These are phyloP conservation scores for Phaedon cochleariae DNA, from an alignment of 2,888 invertebrate species.

Conservation along the genomic window DNA sequence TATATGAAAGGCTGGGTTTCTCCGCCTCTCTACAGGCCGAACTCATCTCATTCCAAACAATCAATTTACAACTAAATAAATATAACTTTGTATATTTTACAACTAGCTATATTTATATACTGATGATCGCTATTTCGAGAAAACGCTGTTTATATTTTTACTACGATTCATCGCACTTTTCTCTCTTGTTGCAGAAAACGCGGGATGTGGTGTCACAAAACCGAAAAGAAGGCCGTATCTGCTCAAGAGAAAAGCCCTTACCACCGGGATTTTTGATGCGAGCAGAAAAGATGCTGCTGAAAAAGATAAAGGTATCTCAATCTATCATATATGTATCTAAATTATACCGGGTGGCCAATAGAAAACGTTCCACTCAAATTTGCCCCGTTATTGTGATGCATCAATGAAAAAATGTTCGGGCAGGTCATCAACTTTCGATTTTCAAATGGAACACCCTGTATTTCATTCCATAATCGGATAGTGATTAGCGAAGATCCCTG, in stretches of 20 bases:
- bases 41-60: constrained; percentile 8
- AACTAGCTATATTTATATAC: constrained; percentile 29
- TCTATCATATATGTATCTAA: too few relatives aligned
- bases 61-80: constrained; percentile 28
- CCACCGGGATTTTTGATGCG: constrained; percentile 86
- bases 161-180: constrained; percentile 17
- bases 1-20: too few relatives aligned
- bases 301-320: constrained; percentile 66
- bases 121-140: constrained; percentile 27
- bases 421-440: too few relatives aligned
- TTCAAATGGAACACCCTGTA: too few relatives aligned
- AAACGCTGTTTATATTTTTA: constrained; percentile 24
- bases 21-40: constrained; percentile 5
- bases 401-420: too few relatives aligned
- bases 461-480: too few relatives aligned
- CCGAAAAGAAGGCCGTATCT: constrained; percentile 82
- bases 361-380: too few relatives aligned
- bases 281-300: constrained; percentile 74
- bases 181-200: constrained; percentile 59
- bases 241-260: constrained; percentile 86
- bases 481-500: too few relatives aligned
- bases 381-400: too few relatives aligned
- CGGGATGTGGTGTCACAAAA: constrained; percentile 66
- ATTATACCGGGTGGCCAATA: too few relatives aligned
- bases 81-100: constrained; percentile 31